phyloP scores from a whole-genome alignment of 2,888 invertebrate genomes.

The Zaprionus bogoriensis region DNA sequence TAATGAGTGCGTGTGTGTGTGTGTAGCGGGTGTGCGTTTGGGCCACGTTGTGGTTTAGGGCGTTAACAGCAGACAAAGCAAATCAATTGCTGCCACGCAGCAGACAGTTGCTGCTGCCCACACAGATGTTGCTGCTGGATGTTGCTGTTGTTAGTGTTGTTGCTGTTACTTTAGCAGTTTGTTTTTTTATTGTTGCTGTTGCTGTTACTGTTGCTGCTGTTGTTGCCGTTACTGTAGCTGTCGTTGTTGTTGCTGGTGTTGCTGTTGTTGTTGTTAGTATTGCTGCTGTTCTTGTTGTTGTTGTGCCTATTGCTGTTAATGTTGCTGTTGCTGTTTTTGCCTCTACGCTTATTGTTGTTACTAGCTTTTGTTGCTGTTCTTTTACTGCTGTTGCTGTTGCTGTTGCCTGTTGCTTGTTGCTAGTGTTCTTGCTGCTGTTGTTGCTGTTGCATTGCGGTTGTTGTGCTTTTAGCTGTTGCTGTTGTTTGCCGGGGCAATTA shows the following conservation, averaged over 20 bases:
- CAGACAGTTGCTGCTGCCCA: slow-evolving; percentile 22
- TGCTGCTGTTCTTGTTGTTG: not conserved
- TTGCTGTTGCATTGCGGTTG: slow-evolving; percentile 14
- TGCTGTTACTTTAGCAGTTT: no score
- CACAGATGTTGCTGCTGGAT: slow-evolving; percentile 3
- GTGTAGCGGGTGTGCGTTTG: slow-evolving; percentile 23
- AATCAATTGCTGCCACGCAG: slow-evolving; percentile 53
- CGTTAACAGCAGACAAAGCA: slow-evolving; percentile 55
- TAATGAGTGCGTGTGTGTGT: slow-evolving; percentile 48
- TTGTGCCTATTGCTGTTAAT: slow-evolving; percentile 25
- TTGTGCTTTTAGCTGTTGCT: slow-evolving; percentile 10
- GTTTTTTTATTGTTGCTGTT: not conserved
- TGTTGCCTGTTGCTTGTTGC: slow-evolving; percentile 19
- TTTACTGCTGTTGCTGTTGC: not conserved
- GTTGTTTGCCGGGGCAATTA: slow-evolving; percentile 54
- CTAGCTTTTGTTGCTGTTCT: not conserved
- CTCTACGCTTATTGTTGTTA: no score
- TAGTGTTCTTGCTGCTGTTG: slow-evolving; percentile 21
- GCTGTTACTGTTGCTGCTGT: slow-evolving; percentile 20
- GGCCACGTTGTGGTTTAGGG: slow-evolving; percentile 48
- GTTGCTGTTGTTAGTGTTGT: not conserved
- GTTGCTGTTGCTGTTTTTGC: not conserved
- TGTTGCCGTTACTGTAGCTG: slow-evolving; percentile 19
- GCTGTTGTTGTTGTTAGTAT: slow-evolving; percentile 26
- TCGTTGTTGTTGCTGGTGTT: slow-evolving; percentile 8